A percentile compares a stretch with the other conserved stretches of the same genome.
Evolutionary conservation across 2,888 invertebrate species (phyloP).

Genomic region (Ochropacha duplaris): DNA sequence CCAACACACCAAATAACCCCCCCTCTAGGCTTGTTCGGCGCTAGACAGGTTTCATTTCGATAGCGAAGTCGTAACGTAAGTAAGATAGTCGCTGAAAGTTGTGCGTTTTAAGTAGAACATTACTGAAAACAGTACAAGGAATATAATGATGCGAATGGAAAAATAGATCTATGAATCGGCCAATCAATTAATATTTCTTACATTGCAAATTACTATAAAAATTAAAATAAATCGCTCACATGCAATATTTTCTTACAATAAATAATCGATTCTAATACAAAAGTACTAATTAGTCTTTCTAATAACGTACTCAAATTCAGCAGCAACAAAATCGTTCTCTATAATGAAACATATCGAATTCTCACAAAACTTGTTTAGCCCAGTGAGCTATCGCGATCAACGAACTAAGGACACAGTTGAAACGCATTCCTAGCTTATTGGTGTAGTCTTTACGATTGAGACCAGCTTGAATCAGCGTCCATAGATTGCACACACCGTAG

Average conservation of each 20-base stretch:
- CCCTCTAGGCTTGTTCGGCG: constrained; percentile 41
- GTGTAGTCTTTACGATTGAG: constrained; percentile 41
- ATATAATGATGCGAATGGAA: no score
- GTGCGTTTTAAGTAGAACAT: not conserved
- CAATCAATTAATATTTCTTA: no score
- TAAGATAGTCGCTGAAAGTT: not conserved
- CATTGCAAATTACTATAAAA: no score
- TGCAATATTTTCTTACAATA: no score
- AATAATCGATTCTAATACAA: no score
- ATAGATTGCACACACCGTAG: constrained; percentile 25
- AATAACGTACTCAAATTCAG: not conserved
- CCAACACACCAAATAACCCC: constrained; percentile 71
- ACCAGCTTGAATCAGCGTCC: constrained; percentile 36
- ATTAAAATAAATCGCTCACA: no score
- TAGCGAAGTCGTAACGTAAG: not conserved
- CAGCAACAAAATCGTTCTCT: not conserved
- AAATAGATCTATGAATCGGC: no score
- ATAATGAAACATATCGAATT: not conserved
- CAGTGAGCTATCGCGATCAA: constrained; percentile 46
- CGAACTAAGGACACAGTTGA: constrained; percentile 56
- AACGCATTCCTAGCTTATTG: constrained; percentile 57
- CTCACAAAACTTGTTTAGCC: constrained; percentile 6
- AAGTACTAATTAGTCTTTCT: no score
- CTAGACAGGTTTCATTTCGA: constrained; percentile 4
- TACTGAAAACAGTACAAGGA: no score